Conservation (phyloP, 2,797 vertebrate species). For the Champsocephalus gunnari region DNA sequence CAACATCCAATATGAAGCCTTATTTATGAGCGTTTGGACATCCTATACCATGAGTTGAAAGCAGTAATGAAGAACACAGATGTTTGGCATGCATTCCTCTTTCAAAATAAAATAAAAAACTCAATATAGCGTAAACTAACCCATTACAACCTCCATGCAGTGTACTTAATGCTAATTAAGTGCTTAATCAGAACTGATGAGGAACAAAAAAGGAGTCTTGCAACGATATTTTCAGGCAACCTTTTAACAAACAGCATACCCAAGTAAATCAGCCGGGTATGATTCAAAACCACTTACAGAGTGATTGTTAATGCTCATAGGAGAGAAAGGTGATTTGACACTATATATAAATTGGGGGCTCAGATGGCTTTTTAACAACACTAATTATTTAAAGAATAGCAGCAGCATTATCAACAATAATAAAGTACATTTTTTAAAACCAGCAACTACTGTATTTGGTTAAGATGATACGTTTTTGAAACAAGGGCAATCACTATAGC, state of each 20-base stretch:
- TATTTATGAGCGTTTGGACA: neutral
- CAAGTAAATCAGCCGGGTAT: neutral
- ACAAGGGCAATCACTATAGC: neutral
- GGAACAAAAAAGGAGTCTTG: neutral
- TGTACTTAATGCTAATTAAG: neutral
- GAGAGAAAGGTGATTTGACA: neutral
- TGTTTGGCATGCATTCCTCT: neutral
- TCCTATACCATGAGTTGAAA: conserved; percentile 1
- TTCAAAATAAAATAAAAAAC: neutral
- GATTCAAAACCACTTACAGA: neutral
- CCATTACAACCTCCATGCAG: neutral
- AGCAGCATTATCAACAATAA: neutral
- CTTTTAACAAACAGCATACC: conserved; percentile 5
- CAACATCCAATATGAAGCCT: neutral
- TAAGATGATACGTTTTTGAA: neutral
- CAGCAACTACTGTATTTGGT: neutral
- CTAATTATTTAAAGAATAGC: conserved; percentile 8
- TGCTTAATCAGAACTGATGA: conserved; percentile 25
- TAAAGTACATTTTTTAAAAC: neutral
- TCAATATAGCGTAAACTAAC: neutral
- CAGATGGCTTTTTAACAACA: neutral
- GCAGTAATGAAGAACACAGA: neutral
- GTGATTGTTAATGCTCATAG: neutral
- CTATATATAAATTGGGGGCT: neutral
- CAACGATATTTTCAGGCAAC: neutral